These are phyloP conservation scores for Conomelus anceps DNA, from an alignment of 2,888 invertebrate genomes.

Conservation along the genomic window DNA sequence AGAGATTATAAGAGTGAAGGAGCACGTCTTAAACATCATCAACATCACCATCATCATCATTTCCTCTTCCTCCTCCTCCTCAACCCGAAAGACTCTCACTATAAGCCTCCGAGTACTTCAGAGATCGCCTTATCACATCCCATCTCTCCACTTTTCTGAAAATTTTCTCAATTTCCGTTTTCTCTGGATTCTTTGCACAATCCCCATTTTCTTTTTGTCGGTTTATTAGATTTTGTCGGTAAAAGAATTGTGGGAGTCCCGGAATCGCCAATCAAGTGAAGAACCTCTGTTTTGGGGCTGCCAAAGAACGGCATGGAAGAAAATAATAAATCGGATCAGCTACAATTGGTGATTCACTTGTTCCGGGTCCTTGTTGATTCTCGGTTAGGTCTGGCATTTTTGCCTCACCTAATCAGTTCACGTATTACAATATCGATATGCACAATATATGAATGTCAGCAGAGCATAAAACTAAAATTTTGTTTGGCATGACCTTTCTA, in stretches of 20 bases:
- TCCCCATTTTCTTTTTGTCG: background rate
- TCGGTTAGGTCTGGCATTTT: too few relatives aligned
- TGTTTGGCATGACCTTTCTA: too few relatives aligned
- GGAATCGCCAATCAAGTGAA: background rate
- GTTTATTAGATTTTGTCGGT: background rate
- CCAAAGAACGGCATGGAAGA: too few relatives aligned
- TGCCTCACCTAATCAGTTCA: too few relatives aligned
- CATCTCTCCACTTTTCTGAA: background rate
- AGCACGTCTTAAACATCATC: too few relatives aligned
- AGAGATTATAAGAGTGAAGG: too few relatives aligned
- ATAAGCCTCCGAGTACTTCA: background rate
- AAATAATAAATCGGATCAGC: background rate
- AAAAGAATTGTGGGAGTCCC: background rate
- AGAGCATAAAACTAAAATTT: too few relatives aligned
- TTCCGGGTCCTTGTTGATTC: too few relatives aligned
- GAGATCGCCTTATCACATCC: background rate
- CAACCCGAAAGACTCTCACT: background rate
- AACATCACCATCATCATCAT: background rate
- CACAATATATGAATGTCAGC: too few relatives aligned
- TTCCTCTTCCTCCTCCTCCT: background rate
- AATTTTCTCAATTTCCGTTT: background rate
- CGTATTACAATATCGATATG: too few relatives aligned
- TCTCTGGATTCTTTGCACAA: background rate
- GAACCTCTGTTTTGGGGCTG: background rate
- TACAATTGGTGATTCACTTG: too few relatives aligned